Percentiles rank a stretch among this genome's conserved stretches.
Conservation (phyloP, 2,113 vertebrate species). For the Eonycteris spelaea region DNA sequence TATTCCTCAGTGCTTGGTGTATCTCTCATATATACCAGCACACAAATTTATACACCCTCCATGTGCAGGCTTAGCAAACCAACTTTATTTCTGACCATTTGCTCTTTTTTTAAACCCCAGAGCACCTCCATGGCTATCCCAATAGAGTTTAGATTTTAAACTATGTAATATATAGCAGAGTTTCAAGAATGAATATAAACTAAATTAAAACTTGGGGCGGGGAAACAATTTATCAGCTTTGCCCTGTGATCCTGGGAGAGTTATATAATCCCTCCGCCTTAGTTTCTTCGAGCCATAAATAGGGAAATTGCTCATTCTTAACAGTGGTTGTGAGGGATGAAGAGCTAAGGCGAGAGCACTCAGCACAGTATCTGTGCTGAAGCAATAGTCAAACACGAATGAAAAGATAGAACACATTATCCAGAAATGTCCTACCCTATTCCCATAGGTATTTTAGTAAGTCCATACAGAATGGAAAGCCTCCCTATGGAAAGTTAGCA, state of each 20-base stretch:
- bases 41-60: background rate
- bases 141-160: background rate
- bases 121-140: background rate
- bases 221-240: background rate
- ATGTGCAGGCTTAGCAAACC: background rate
- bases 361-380: background rate
- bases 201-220: background rate
- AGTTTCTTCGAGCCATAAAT: background rate
- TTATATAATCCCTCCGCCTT: background rate
- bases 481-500: background rate
- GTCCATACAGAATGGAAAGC: background rate
- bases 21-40: background rate
- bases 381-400: background rate
- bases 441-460: background rate
- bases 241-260: background rate
- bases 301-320: background rate
- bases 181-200: background rate
- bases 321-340: background rate
- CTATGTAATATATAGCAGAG: background rate
- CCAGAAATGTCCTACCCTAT: background rate
- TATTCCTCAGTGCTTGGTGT: background rate
- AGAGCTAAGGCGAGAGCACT: background rate
- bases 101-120: background rate
- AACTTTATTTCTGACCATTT: background rate
- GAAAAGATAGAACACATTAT: background rate